Evolutionary conservation across 2,797 vertebrate species (phyloP).

Genomic region (Acanthiza pusilla): DNA sequence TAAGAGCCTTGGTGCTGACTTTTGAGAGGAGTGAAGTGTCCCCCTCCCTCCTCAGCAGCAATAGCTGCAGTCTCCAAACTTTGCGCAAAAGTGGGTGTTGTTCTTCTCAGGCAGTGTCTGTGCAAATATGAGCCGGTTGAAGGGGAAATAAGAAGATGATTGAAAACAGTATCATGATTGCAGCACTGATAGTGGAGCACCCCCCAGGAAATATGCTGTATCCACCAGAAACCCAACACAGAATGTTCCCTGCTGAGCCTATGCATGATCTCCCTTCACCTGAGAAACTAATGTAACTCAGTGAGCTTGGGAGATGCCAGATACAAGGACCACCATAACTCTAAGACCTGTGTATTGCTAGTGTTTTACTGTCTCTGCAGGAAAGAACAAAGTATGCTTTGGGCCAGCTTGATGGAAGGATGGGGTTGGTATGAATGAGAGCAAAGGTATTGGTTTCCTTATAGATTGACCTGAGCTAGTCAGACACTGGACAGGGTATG

Average conservation of each 20-base stretch:
- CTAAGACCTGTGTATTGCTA: neutral
- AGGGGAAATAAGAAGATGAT: neutral
- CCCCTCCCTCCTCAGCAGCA: neutral
- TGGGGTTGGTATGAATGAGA: neutral
- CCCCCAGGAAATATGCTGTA: neutral
- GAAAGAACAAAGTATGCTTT: neutral
- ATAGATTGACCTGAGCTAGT: neutral
- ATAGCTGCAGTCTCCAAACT: neutral
- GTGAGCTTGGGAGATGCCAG: neutral
- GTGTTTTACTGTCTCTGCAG: neutral
- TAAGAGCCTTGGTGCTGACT: neutral
- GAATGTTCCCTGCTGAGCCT: neutral
- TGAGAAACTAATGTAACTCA: neutral
- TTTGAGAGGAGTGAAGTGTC: neutral
- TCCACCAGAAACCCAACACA: neutral
- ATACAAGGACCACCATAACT: neutral
- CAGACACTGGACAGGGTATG: neutral
- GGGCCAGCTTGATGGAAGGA: neutral
- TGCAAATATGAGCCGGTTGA: neutral
- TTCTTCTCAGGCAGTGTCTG: neutral
- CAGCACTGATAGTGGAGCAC: neutral
- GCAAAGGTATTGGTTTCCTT: neutral
- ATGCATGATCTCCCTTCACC: neutral
- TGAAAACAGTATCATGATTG: neutral
- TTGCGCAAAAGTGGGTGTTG: neutral